Conservation (phyloP, 2,797 vertebrate genomes). For the Sebastes dallii region DNA sequence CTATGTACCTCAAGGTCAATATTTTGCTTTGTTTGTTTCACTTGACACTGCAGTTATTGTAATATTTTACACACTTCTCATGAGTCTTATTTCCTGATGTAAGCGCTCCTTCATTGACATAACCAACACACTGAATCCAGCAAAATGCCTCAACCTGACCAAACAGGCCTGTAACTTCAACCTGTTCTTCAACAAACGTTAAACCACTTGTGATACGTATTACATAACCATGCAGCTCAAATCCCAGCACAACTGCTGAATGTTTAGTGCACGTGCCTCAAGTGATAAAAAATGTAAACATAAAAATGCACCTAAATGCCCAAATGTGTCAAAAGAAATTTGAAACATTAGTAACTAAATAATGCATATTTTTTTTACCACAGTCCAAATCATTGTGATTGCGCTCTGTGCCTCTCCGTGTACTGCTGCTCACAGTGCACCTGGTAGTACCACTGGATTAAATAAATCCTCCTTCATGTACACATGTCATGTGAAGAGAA, state of each 20-base stretch:
- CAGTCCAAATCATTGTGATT: not conserved
- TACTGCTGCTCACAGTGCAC: not conserved
- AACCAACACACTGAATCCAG: not conserved
- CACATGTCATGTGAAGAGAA: slow-evolving; percentile 35
- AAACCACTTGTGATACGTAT: slow-evolving; percentile 9
- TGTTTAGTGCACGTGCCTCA: not conserved
- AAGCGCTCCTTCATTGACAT: not conserved
- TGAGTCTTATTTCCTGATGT: not conserved
- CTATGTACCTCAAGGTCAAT: not conserved
- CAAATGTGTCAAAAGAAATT: not conserved
- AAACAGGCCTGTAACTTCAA: slow-evolving; percentile 12
- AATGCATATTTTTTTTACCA: not conserved
- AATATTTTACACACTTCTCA: not conserved
- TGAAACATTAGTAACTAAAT: not conserved
- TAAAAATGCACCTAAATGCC: not conserved
- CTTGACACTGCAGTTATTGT: not conserved
- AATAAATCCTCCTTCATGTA: slow-evolving; percentile 48
- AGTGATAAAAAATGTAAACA: not conserved
- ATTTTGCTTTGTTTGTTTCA: not conserved
- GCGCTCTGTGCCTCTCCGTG: not conserved
- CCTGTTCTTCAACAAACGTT: slow-evolving; percentile 13
- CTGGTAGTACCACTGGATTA: slow-evolving; percentile 41
- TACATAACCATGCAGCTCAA: slow-evolving; percentile 29
- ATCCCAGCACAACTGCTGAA: slow-evolving; percentile 8
- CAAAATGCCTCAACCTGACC: slow-evolving; percentile 8